Evolutionary conservation across 2,888 invertebrate species (phyloP).

Genomic region (Xanthia icteritia): DNA sequence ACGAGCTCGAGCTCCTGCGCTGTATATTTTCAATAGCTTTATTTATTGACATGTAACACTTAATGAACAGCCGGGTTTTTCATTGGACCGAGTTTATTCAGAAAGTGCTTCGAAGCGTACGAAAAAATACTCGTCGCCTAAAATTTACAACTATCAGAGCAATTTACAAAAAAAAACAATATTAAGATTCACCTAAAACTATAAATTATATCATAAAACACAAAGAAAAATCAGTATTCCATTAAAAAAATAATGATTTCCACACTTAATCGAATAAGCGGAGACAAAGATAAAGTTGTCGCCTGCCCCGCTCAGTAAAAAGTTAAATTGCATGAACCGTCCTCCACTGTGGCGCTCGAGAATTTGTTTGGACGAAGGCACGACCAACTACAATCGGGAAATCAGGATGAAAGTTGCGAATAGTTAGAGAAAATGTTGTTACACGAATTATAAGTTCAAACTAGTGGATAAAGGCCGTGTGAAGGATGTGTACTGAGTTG

Average conservation of each 20-base stretch:
- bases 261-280: conserved; percentile 78
- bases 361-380: conserved; percentile 70
- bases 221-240: conserved; percentile 35
- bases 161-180: neutral
- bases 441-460: conserved; percentile 36
- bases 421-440: conserved; percentile 40
- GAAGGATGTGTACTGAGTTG: neutral
- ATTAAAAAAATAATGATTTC: conserved; percentile 68
- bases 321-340: conserved; percentile 82
- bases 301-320: conserved; percentile 75
- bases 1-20: conserved; percentile 10
- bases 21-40: conserved; percentile 45
- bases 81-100: conserved; percentile 20
- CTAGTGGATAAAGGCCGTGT: neutral
- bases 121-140: neutral
- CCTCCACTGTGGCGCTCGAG: conserved; percentile 56
- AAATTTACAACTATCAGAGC: neutral
- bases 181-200: neutral
- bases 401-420: conserved; percentile 51
- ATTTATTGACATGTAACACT: conserved; percentile 51
- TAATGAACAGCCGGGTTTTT: conserved; percentile 42
- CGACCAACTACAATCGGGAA: conserved; percentile 61
- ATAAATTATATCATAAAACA: conserved; percentile 13
- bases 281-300: conserved; percentile 78
- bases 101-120: neutral